Evolutionary conservation across 2,113 vertebrate species (phyloP), one percentile per base, ranked within the genome.

Genomic region (Rhinopomastus cyanomelas): DNA sequence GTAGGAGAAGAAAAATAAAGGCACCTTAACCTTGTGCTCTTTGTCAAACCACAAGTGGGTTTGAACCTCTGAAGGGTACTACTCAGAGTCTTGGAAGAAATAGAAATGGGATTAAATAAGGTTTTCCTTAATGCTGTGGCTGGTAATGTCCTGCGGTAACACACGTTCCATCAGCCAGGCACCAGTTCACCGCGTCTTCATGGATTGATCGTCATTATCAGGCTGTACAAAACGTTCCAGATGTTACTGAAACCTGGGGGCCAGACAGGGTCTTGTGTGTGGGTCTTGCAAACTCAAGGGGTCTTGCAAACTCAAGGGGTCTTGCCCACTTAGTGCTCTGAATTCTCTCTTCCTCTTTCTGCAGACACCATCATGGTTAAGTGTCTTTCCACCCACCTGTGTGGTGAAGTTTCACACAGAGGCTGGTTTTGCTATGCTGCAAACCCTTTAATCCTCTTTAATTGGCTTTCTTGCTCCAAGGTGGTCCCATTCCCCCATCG

Each of bases 381-480:
- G 25, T 51, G 29, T 23, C 67, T 76, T 52, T 39, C 55, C 16
- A 7, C 55, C 46, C 53, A 75, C 37, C 53, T 46, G 1, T 7
- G 16, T 3, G 30, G 55, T 29, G 18, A 6, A 65, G 32, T 53
- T 91, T 91, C 83, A 77, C 84, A 66, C 0, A 84, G 66, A 26
- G 30, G 59, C 46, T 39, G n/a, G 27, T 74, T 81, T 42, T 64
- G 68, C 65, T 77, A 83, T 52, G 13, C 72, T 84, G 88, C 66
- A 69, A 68, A 69, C 8, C 9, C 77, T 77, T 86, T 92, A 86
- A 91, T 93, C 88, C 59, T 39, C 46, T 75, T 42, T 92, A 95
- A 84, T 81, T 86, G 64, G 60, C 81, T 0, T 5, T 25, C 57
- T 74, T 14, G 2, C 85, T 76, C 71, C 6, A 0, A 55, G 93